These are phyloP conservation scores for Eurystomus glaucurus DNA, from an alignment of 2,797 vertebrate species.

Conservation along the genomic window DNA sequence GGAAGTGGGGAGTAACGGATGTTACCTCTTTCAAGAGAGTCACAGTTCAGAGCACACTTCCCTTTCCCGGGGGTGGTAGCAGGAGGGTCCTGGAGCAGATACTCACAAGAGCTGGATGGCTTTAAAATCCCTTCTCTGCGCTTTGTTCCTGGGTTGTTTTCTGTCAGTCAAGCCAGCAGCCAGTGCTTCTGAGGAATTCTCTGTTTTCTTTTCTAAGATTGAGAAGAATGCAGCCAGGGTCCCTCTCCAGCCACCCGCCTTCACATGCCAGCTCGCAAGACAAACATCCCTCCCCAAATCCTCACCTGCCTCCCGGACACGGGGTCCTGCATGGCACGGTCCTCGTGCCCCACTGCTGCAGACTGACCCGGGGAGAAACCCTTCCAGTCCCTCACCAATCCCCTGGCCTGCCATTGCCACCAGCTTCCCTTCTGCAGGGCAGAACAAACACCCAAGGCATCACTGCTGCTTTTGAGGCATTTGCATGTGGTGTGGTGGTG, in stretches of 20 bases:
- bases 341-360: background rate
- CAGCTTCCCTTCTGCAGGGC: background rate
- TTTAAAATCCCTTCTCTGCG: background rate
- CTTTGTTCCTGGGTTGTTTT: background rate
- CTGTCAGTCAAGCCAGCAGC: background rate
- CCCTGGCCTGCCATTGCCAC: background rate
- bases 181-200: slow-evolving; percentile 53
- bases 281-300: background rate
- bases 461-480: background rate
- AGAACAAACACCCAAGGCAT: fast-evolving
- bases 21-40: background rate
- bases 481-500: background rate
- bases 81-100: background rate
- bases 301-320: fast-evolving
- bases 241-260: background rate
- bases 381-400: background rate
- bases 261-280: background rate
- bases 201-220: slow-evolving; percentile 61
- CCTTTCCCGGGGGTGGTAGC: background rate
- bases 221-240: slow-evolving; percentile 53
- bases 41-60: background rate
- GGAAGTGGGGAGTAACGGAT: background rate
- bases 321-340: fast-evolving
- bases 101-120: background rate
- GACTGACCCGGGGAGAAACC: background rate